Conservation (phyloP, 2,888 invertebrate genomes). For the Podabrus alpinus region DNA sequence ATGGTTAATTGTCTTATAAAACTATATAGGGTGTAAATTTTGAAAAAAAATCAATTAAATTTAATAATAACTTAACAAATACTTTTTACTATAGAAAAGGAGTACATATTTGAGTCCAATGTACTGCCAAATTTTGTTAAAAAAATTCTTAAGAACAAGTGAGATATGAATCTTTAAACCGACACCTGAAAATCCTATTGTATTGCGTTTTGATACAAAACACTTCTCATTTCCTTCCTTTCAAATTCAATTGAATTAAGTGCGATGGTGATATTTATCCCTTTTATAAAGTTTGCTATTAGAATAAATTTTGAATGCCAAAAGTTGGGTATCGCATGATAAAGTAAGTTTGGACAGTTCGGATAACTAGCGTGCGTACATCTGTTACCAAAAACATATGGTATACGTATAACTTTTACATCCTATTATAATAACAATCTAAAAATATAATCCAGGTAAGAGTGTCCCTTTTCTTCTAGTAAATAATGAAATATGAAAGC, state of each 20-base stretch:
- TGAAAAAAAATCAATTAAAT: too few species aligned
- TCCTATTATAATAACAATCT: not conserved
- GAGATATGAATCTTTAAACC: not conserved
- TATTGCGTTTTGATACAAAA: not conserved
- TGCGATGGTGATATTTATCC: not conserved
- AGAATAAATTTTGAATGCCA: not conserved
- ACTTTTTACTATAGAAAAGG: too few species aligned
- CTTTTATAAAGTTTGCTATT: not conserved
- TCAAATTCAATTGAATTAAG: not conserved
- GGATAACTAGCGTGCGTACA: not conserved
- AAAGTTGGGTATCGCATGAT: not conserved
- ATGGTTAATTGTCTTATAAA: too few species aligned
- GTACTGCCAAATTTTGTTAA: too few species aligned
- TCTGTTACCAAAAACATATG: not conserved
- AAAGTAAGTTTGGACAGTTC: not conserved
- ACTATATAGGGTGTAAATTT: too few species aligned
- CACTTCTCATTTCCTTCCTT: not conserved
- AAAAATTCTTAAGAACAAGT: too few species aligned
- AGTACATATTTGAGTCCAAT: too few species aligned
- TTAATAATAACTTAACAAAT: too few species aligned
- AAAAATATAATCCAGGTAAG: not conserved
- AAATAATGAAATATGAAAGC: not conserved
- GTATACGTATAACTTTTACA: not conserved
- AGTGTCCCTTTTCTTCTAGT: not conserved
- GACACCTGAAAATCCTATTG: not conserved